phyloP scores from a whole-genome alignment of 1,140 invertebrate genomes.

The Dendrolimus punctatus region DNA sequence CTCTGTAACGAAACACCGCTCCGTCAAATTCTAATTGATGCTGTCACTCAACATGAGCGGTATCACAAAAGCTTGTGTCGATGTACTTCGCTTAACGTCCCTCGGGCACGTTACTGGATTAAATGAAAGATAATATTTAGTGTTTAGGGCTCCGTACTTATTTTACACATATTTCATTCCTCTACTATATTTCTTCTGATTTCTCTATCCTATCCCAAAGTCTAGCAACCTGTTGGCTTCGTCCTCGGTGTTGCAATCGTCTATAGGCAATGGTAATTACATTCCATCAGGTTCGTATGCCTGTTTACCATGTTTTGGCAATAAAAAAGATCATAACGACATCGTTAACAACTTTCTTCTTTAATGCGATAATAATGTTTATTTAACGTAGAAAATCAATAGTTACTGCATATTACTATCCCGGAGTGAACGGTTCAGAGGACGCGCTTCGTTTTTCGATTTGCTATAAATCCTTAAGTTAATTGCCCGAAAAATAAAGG shows the following conservation, averaged over 20 bases:
- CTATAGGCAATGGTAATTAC: no score
- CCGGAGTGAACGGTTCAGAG: conserved; percentile 1
- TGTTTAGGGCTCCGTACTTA: conserved; percentile 2
- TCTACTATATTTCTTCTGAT: no score
- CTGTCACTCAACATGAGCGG: conserved; percentile 48
- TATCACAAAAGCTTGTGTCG: conserved; percentile 29
- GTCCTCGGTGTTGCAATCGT: no score
- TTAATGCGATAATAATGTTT: conserved; percentile 2
- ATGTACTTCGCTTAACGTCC: conserved; percentile 32
- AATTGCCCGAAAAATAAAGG: conserved; percentile 65
- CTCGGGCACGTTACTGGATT: conserved; percentile 27
- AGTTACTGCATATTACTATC: conserved; percentile 21
- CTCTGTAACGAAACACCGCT: conserved; percentile 55
- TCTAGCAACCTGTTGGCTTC: no score
- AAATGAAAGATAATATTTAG: conserved; percentile 21
- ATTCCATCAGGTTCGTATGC: no score
- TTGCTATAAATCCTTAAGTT: conserved; percentile 63
- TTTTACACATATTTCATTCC: not conserved
- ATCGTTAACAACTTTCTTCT: no score
- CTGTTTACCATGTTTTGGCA: no score
- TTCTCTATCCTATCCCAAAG: no score
- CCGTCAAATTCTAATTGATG: conserved; percentile 59
- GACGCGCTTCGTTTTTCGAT: conserved; percentile 37
- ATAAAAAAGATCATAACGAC: no score
- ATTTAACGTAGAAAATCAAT: conserved; percentile 19